phyloP scores from a whole-genome alignment of 1,140 invertebrate genomes.

The Caerostris extrusa region DNA sequence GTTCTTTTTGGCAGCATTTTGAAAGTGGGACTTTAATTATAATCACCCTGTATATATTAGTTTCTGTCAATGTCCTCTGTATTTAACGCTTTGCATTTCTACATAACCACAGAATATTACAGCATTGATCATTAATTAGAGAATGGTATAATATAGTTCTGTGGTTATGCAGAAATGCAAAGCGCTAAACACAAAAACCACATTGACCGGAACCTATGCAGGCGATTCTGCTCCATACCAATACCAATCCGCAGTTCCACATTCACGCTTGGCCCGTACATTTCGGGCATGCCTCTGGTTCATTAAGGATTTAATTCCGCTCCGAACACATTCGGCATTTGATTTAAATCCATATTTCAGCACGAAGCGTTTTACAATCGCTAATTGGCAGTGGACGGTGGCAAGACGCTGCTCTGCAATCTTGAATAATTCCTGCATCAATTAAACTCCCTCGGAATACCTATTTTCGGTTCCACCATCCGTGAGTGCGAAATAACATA shows the following conservation, averaged over 20 bases:
- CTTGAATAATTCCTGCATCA: background rate
- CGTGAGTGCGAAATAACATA: background rate
- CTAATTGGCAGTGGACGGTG: background rate
- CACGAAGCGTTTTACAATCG: background rate
- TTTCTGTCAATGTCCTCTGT: too few relatives aligned
- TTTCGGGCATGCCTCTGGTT: background rate
- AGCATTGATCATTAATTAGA: too few relatives aligned
- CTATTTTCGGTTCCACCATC: background rate
- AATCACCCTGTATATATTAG: too few relatives aligned
- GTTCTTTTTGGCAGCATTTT: too few relatives aligned
- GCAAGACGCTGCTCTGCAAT: background rate
- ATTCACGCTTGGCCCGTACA: too few relatives aligned
- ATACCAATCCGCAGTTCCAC: too few relatives aligned
- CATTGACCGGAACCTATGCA: background rate
- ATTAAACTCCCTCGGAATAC: background rate
- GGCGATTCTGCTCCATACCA: too few relatives aligned
- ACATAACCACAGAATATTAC: too few relatives aligned
- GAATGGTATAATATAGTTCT: too few relatives aligned
- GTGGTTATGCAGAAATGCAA: background rate
- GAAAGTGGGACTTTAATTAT: too few relatives aligned
- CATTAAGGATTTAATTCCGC: constrained; percentile 7
- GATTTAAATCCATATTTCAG: constrained; percentile 13
- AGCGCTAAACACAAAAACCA: background rate
- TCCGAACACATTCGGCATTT: background rate
- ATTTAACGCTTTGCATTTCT: too few relatives aligned